These are phyloP conservation scores for Melanotaenia nigrans DNA, from an alignment of 2,797 vertebrate genomes.

Conservation along the genomic window DNA sequence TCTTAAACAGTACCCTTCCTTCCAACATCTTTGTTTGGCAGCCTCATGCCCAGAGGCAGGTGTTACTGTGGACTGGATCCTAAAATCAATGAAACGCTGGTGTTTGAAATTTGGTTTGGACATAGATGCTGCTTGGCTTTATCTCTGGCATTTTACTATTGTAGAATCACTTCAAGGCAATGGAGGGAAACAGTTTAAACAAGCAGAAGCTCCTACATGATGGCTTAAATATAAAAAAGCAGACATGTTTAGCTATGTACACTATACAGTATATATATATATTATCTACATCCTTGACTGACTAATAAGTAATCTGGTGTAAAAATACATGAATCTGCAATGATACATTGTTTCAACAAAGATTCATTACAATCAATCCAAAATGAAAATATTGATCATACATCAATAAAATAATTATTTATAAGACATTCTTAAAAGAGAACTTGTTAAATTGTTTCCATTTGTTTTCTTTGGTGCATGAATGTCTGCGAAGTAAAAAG, in stretches of 20 bases:
- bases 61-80: constrained; percentile 41
- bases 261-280: neutral
- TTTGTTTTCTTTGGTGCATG: too few species aligned
- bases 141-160: constrained; percentile 44
- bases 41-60: constrained; percentile 45
- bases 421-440: too few species aligned
- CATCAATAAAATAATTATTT: too few species aligned
- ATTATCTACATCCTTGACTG: neutral
- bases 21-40: constrained; percentile 19
- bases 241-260: constrained; percentile 1
- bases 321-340: too few species aligned
- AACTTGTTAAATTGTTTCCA: too few species aligned
- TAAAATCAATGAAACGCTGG: constrained; percentile 57
- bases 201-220: constrained; percentile 3
- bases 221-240: constrained; percentile 38
- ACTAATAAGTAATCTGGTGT: too few species aligned
- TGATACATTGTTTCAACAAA: too few species aligned
- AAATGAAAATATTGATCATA: too few species aligned
- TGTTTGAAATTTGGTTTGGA: constrained; percentile 46
- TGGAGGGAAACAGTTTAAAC: constrained; percentile 52
- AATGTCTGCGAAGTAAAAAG: too few species aligned
- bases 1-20: constrained; percentile 24
- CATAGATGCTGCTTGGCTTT: constrained; percentile 48
- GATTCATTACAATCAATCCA: too few species aligned
- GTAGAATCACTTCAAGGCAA: constrained; percentile 48